phyloP scores from a whole-genome alignment of 2,888 invertebrate species.

The Polymixis flavicincta region DNA sequence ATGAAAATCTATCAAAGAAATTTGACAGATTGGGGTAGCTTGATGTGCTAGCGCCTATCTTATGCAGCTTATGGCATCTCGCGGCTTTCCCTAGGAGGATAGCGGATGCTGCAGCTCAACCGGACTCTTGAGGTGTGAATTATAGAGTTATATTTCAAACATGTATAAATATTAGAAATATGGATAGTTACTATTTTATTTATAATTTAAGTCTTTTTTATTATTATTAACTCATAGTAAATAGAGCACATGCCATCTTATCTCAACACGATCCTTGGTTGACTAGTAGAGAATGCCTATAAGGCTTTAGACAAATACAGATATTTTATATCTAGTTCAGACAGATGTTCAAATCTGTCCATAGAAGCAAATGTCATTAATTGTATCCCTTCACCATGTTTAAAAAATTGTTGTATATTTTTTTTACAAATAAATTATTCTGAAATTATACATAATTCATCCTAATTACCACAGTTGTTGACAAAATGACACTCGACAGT shows the following conservation, averaged over 20 bases:
- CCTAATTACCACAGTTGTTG: neutral
- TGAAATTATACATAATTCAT: neutral
- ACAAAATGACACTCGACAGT: neutral
- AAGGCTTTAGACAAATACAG: neutral
- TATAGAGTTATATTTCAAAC: neutral
- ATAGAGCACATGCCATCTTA: no score
- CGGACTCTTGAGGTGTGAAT: neutral
- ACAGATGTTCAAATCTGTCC: neutral
- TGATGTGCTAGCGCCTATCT: no score
- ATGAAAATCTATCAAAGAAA: no score
- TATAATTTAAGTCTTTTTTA: no score
- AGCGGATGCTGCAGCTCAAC: neutral
- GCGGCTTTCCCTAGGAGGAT: neutral
- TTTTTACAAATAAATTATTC: neutral
- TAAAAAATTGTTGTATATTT: neutral
- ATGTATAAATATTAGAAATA: neutral
- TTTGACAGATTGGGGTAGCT: no score
- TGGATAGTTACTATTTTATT: neutral
- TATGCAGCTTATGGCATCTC: no score
- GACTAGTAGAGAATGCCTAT: no score
- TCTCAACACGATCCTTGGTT: no score
- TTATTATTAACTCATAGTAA: no score
- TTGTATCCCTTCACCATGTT: neutral
- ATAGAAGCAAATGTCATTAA: neutral
- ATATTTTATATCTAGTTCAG: neutral